phyloP scores from a whole-genome alignment of 2,888 invertebrate species.

The Aphidius colemani region DNA sequence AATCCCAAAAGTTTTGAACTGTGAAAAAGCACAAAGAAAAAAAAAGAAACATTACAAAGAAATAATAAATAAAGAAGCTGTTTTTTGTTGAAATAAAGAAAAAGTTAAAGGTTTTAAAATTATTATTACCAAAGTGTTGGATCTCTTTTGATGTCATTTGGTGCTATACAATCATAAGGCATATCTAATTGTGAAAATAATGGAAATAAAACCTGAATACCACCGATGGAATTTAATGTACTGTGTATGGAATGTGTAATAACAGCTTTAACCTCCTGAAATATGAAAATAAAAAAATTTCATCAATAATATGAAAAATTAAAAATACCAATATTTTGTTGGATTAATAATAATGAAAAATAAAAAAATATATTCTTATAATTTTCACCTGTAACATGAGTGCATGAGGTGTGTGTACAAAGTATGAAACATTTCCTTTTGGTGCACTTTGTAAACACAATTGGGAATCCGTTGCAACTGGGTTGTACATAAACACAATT shows the following conservation, averaged over 20 bases:
- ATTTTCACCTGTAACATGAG: conserved; percentile 89
- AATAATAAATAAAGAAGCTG: no score
- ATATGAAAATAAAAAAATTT: conserved; percentile 35
- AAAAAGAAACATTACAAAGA: background rate
- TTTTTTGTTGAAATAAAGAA: conserved; percentile 8
- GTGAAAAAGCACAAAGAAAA: conserved; percentile 34
- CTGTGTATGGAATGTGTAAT: conserved; percentile 99
- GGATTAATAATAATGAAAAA: conserved; percentile 39
- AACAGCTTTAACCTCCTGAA: conserved; percentile 97
- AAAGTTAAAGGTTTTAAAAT: conserved; percentile 17
- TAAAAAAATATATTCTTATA: background rate
- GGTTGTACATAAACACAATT: conserved; percentile 99
- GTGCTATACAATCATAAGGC: conserved; percentile 80
- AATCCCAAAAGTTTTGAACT: conserved; percentile 95
- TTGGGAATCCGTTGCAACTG: conserved; percentile 98
- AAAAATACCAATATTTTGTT: background rate
- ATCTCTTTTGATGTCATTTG: conserved; percentile 82
- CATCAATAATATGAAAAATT: background rate
- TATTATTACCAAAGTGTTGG: conserved; percentile 79
- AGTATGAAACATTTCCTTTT: conserved; percentile 95
- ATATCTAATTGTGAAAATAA: conserved; percentile 96
- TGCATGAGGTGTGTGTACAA: conserved; percentile 99
- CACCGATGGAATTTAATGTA: conserved; percentile 97
- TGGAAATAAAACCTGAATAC: conserved; percentile 97
- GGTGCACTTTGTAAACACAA: conserved; percentile 98